Percentiles rank a stretch among this genome's conserved stretches.
These are phyloP conservation scores for Aplocera efformata DNA, from an alignment of 2,888 invertebrate genomes.

Conservation along the genomic window DNA sequence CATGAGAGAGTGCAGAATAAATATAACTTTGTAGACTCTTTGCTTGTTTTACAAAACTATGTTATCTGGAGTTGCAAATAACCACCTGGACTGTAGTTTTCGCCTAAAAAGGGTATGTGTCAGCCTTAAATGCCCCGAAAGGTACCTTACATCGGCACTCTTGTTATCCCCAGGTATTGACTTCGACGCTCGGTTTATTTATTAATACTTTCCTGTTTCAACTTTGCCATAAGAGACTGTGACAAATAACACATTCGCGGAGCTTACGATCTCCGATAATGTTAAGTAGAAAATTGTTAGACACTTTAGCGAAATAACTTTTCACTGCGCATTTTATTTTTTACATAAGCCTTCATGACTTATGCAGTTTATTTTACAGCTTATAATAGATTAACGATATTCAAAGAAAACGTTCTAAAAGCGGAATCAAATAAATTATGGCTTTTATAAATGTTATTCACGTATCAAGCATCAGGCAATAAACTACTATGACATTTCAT, in stretches of 20 bases:
- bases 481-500: no score
- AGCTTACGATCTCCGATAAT: slow-evolving; percentile 39
- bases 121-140: slow-evolving; percentile 12
- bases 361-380: slow-evolving; percentile 14
- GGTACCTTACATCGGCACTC: slow-evolving; percentile 36
- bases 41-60: slow-evolving; percentile 17
- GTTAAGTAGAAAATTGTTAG: slow-evolving; percentile 50
- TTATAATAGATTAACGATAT: slow-evolving; percentile 1
- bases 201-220: slow-evolving; percentile 51
- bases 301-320: slow-evolving; percentile 43
- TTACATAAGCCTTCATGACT: slow-evolving; percentile 17
- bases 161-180: slow-evolving; percentile 59
- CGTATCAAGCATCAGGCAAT: slow-evolving; percentile 7
- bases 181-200: slow-evolving; percentile 47
- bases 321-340: slow-evolving; percentile 24
- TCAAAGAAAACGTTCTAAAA: background rate
- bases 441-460: slow-evolving; percentile 11
- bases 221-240: slow-evolving; percentile 48
- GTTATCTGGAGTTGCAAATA: slow-evolving; percentile 20
- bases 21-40: slow-evolving; percentile 13
- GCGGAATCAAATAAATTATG: background rate
- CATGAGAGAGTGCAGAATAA: slow-evolving; percentile 14
- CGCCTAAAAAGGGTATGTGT: slow-evolving; percentile 18
- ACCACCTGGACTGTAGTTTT: slow-evolving; percentile 22
- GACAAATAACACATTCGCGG: slow-evolving; percentile 54